These are phyloP conservation scores for Cataglyphis livida DNA, from an alignment of 2,888 invertebrate genomes.

Conservation along the genomic window DNA sequence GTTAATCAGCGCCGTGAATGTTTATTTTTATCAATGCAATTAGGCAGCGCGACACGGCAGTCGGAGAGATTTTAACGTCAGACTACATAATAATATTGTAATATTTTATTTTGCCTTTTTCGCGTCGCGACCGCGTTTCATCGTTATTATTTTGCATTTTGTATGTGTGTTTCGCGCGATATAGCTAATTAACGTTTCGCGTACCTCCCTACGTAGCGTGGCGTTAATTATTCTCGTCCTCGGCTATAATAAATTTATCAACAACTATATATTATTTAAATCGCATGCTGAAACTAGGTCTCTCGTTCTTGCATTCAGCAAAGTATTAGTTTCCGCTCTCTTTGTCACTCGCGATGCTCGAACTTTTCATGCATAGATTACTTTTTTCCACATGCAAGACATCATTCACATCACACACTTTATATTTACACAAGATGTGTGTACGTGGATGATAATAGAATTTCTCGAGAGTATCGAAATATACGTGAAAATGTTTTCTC, in stretches of 20 bases:
- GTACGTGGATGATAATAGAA: background rate
- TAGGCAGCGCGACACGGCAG: background rate
- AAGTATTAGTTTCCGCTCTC: background rate
- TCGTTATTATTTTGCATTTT: conserved; percentile 48
- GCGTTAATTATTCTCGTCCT: conserved; percentile 40
- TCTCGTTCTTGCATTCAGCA: background rate
- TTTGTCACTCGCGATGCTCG: background rate
- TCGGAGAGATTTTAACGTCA: conserved; percentile 18
- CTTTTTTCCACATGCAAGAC: background rate
- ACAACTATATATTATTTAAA: conserved; percentile 45
- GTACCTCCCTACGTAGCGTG: background rate
- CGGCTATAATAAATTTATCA: conserved; percentile 47
- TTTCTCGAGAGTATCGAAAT: background rate
- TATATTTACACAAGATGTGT: background rate
- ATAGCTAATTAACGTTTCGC: conserved; percentile 48
- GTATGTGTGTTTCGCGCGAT: conserved; percentile 14
- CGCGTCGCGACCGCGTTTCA: conserved; percentile 21
- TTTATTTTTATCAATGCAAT: conserved; percentile 27
- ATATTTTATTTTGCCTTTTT: conserved; percentile 37
- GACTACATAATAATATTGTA: conserved; percentile 28
- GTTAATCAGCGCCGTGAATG: conserved; percentile 24
- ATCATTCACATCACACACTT: background rate
- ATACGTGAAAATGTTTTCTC: background rate
- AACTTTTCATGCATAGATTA: conserved; percentile 6
- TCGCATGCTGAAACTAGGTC: conserved; percentile 26